Evolutionary conservation across 2,797 vertebrate species (phyloP).

Genomic region (Sebastes minor): DNA sequence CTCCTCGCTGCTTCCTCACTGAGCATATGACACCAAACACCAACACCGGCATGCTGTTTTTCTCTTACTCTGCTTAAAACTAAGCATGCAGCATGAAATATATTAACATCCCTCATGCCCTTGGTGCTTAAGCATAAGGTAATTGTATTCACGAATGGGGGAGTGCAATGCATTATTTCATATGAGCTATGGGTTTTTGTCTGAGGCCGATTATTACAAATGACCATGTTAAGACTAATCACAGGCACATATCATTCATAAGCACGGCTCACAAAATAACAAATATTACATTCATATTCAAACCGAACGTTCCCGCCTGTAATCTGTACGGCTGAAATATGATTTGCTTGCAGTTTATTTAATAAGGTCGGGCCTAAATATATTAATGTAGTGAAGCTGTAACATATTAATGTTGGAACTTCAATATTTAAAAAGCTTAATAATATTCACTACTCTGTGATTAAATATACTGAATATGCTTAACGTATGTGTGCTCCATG

Average conservation of each 20-base stretch:
- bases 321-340: slow-evolving; percentile 61
- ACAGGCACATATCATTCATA: slow-evolving; percentile 55
- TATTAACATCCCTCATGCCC: not conserved
- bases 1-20: not conserved
- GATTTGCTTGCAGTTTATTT: slow-evolving; percentile 59
- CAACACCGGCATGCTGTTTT: not conserved
- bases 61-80: not conserved
- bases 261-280: slow-evolving; percentile 48
- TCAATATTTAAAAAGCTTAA: slow-evolving; percentile 47
- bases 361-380: slow-evolving; percentile 44
- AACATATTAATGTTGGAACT: slow-evolving; percentile 55
- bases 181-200: slow-evolving; percentile 41
- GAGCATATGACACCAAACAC: not conserved
- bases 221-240: slow-evolving; percentile 61
- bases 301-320: slow-evolving; percentile 42
- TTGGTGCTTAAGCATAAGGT: not conserved
- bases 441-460: slow-evolving; percentile 35
- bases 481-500: not conserved
- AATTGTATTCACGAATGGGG: slow-evolving; percentile 15
- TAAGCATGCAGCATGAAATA: not conserved
- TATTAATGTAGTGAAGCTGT: slow-evolving; percentile 33
- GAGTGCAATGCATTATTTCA: slow-evolving; percentile 19
- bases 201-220: slow-evolving; percentile 69
- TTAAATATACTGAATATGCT: no score
- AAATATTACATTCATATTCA: slow-evolving; percentile 56